These are phyloP conservation scores for Lithophane ornitopus DNA, from an alignment of 2,888 invertebrate species.

Conservation along the genomic window DNA sequence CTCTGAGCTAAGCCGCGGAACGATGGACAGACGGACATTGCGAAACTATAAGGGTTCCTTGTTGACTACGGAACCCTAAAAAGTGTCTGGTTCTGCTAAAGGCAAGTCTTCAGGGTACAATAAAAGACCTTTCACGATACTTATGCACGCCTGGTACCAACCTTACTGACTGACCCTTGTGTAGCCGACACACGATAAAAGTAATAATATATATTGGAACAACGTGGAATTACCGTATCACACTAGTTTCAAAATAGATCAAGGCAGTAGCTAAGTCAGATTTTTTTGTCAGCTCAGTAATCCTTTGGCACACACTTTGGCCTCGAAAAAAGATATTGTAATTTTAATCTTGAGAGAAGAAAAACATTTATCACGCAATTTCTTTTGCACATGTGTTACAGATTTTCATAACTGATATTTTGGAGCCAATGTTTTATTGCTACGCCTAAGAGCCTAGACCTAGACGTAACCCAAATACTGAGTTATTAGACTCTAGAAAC, in stretches of 20 bases:
- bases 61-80: too few relatives aligned
- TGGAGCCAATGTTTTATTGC: slow-evolving; percentile 23
- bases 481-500: slow-evolving; percentile 21
- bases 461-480: slow-evolving; percentile 29
- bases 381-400: slow-evolving; percentile 34
- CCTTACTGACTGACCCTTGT: background rate
- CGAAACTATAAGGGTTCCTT: too few relatives aligned
- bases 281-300: background rate
- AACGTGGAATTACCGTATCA: background rate
- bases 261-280: background rate
- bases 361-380: background rate
- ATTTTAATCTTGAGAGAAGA: background rate
- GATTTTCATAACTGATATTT: slow-evolving; percentile 35
- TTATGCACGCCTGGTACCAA: background rate
- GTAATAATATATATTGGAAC: background rate
- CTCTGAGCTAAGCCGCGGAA: too few relatives aligned
- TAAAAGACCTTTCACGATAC: background rate
- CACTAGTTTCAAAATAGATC: background rate
- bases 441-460: background rate
- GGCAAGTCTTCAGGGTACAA: background rate
- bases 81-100: background rate
- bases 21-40: too few relatives aligned
- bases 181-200: background rate
- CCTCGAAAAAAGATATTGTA: background rate
- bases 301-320: background rate